Percentiles rank a stretch among this genome's conserved stretches.
Evolutionary conservation across 2,113 vertebrate species (phyloP).

Genomic region (Solenodon paradoxus): DNA sequence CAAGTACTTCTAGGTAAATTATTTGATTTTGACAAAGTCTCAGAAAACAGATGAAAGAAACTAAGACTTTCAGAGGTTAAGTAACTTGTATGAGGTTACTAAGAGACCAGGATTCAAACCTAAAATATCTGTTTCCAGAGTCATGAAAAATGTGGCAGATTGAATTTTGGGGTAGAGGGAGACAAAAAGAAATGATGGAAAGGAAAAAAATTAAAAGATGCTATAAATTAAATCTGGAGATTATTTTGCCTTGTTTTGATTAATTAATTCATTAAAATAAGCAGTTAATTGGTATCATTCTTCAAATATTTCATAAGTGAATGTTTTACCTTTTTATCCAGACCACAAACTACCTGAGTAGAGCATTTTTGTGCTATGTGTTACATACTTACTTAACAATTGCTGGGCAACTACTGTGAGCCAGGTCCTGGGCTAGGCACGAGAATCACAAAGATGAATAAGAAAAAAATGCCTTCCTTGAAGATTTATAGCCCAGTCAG

Average conservation of each 20-base stretch:
- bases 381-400: background rate
- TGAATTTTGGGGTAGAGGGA: background rate
- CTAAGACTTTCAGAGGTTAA: background rate
- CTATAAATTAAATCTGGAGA: background rate
- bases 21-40: background rate
- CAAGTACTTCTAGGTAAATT: background rate
- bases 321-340: background rate
- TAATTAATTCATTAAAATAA: background rate
- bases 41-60: slow-evolving; percentile 9
- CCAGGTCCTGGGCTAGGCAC: background rate
- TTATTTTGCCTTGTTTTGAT: background rate
- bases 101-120: background rate
- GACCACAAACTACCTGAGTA: background rate
- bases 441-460: background rate
- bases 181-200: background rate
- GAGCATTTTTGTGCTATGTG: background rate
- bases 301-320: background rate
- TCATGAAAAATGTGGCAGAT: background rate
- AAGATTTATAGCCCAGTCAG: background rate
- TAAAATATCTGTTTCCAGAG: background rate
- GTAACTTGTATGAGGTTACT: background rate
- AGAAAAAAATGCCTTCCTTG: background rate
- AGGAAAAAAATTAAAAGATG: background rate
- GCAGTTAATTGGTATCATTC: background rate
- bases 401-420: background rate